Base-by-base conservation (phyloP, 2,888 invertebrate species). In the Nebria brevicollis region DNA sequence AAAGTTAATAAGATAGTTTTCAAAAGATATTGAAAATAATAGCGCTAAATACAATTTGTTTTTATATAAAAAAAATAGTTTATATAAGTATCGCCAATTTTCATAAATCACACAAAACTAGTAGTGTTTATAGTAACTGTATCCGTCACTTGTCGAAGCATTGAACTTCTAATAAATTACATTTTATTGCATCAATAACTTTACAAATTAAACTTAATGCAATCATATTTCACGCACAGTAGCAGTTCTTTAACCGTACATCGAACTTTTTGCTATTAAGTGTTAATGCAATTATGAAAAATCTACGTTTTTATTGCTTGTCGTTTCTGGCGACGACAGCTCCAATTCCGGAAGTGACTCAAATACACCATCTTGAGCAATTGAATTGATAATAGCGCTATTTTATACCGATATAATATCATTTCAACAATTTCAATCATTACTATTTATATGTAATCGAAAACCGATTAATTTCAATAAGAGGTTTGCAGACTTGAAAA, bases 201-300 rank as follows among this genome's bases (percentile, higher is more conserved):
- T 41, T 41, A 42, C 26, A 73, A 73, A 73, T 73, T 73, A 41
- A 73, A 41, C 41, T 73, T 41, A 73, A 41, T 73, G 73, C 73
- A 43, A 43, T 34, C 11, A 41, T 73, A 73, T 73, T 73, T 73
- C 73, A 73, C 73, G 43, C 41, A 54, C 13, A 54, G 54, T 54
- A 70, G n/a, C 70, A 34, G 26, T 70, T 15, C 66, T 20, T 25
- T 15, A 15, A 34, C 70, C 70, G 70, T 25, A 70, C 70, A 70
- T 25, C 70, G 70, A 70, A 70, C 70, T 26, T 34, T 34, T 34
- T 34, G 25, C 70, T 11, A 54, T 54, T 54, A 54, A 54, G 1
- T 54, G 11, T 54, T 54, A 8, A 54, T 54, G 4, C 54, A 54
- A 54, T 54, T 54, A 54, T 13, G 54, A 54, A 54, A 54, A 54